Evolutionary conservation across 2,113 vertebrate species (phyloP), one percentile per base, ranked within the genome.

Genomic region (Mustela nigripes): DNA sequence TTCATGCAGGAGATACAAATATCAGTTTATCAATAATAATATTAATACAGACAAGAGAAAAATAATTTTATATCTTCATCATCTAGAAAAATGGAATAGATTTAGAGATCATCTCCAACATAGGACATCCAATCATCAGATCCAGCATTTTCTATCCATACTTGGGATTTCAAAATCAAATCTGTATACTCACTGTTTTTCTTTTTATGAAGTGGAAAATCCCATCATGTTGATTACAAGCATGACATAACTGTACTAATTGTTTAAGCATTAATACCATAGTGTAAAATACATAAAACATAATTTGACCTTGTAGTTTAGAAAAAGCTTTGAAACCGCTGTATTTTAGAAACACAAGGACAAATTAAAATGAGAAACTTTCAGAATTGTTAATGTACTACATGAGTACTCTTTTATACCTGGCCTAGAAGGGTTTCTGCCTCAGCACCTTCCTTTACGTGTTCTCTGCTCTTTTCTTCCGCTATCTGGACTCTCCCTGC

Each of bases 141-240:
- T 21, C 31, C 6, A 28, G 21, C 28, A 45, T 92, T 82, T 92
- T 71, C 71, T 19, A 83, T 60, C 89, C 8, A 48, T 15, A 53
- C 39, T 85, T 45, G 16, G 71, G n/a, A 80, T 94, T 80, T 79
- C 33, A 73, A 71, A 90, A 63, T 58, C 50, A 84, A 42, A 73
- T 67, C 71, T 31, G 7, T 76, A 36, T 50, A 39, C 36, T 67
- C 63, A 69, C 69, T 69, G 9, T 45, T 93, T 88, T 89, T 53
- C 50, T 48, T 90, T 88, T n/a, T 42, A 85, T 31, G 28, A 71
- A 90, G 48, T 16, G 85, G 62, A 90, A 79, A 79, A 73, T n/a
- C 22, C 16, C 81, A 24, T 80, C 73, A 91, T 91, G 85, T 96
- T 62, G 21, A 56, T 84, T 69, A 63, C 42, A 69, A 89, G 16